phyloP scores from a whole-genome alignment of 2,888 invertebrate species.

The Conus canariensis region DNA sequence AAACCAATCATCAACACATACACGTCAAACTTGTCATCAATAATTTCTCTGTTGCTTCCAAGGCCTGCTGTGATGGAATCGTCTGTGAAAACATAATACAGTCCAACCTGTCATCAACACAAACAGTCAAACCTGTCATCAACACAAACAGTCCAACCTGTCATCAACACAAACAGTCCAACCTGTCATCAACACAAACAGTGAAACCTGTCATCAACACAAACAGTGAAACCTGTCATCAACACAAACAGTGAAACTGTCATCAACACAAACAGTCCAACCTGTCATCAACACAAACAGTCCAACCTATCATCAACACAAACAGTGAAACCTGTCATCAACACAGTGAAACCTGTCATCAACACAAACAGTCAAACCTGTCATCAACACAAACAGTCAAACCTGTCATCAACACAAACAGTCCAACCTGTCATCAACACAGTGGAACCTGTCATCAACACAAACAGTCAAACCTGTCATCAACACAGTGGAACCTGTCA shows the following conservation, averaged over 20 bases:
- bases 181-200: background rate
- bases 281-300: background rate
- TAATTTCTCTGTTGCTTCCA: no score
- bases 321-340: no score
- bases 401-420: no score
- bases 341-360: background rate
- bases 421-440: background rate
- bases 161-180: no score
- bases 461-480: background rate
- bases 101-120: background rate
- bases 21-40: no score
- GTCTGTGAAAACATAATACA: slow-evolving; percentile 49
- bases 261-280: background rate
- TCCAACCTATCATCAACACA: background rate
- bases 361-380: background rate
- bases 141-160: no score
- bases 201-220: no score
- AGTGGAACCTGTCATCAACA: no score
- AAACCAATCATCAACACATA: no score
- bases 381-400: background rate
- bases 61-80: no score
- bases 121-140: background rate
- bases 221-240: background rate
- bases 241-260: no score
- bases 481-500: no score